These are phyloP conservation scores for Caenorhabditis zanzibari DNA, from an alignment of 2,888 invertebrate genomes.

Conservation along the genomic window DNA sequence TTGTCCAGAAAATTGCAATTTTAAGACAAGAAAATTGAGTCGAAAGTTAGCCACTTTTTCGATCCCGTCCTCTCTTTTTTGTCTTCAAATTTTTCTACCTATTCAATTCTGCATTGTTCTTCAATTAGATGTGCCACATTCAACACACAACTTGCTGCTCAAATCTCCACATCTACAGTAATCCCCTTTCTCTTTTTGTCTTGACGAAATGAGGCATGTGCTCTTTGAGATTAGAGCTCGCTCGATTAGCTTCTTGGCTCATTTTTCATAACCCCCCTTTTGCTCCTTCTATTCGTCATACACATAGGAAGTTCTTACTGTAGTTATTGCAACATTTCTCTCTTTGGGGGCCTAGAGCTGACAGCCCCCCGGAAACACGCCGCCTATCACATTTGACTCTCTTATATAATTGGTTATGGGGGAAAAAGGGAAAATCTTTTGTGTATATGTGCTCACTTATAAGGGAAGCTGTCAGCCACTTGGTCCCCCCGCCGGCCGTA, in stretches of 20 bases:
- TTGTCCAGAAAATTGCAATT: too few species aligned
- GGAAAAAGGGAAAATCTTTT: not conserved
- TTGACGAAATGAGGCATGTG: constrained; percentile 33
- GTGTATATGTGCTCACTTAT: constrained; percentile 22
- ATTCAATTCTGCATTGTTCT: too few species aligned
- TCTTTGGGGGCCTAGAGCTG: not conserved
- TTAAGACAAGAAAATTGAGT: too few species aligned
- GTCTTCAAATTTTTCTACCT: too few species aligned
- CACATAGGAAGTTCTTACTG: constrained; percentile 28
- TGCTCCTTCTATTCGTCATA: not conserved
- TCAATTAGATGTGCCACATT: constrained; percentile 20
- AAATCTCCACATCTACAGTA: constrained; percentile 15
- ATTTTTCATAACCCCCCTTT: not conserved
- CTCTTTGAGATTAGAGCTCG: constrained; percentile 41
- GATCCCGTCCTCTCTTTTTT: too few species aligned
- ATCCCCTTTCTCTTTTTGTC: constrained; percentile 27
- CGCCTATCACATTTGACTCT: constrained; percentile 40
- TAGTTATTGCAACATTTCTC: constrained; percentile 20
- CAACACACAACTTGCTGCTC: not conserved
- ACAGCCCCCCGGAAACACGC: constrained; percentile 15
- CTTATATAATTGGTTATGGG: constrained; percentile 27
- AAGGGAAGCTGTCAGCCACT: constrained; percentile 28
- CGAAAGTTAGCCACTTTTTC: too few species aligned
- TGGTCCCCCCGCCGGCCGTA: not conserved
- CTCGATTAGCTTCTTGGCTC: constrained; percentile 35